Base-by-base conservation (phyloP, 1,140 invertebrate species). In the Drosophila sp. region DNA sequence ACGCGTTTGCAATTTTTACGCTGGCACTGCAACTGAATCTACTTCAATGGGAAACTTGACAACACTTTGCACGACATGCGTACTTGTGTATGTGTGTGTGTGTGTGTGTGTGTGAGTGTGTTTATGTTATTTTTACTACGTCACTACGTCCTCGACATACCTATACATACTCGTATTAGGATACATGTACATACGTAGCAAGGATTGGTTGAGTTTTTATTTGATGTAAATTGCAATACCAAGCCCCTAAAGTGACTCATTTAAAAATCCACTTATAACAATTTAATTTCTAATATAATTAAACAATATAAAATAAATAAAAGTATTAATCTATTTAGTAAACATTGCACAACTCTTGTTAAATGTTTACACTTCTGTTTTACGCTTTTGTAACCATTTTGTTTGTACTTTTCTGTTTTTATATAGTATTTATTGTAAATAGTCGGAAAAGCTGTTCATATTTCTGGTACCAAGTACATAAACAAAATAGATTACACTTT, bases 1-100 rank as follows among this genome's bases (percentile, higher is more conserved):
- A 69, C 40, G 45, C 40, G 45, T 61, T 71, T 89, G 76, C 76
- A 83, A 69, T 80, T 89, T 86, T 80, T 79, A 77, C 73, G 83
- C 79, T 89, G 79, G 80, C 83, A 66, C 63, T 89, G 84, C 83
- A 89, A 45, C 51, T 36, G 48, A 64, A 64, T 59, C 59, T 58
- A 41, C 58, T 79, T 83, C 83, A 87, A 87, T 87, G 79, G 62
- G 27, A 29, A 72, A 71, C 81, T 80, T 70, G 62, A 70, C 45
- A 76, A 14, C 48, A 45, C 50, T 54, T 18, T 43, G 27, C 27
- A 38, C 36, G 36, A n/a, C n/a, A 38, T 38, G 14, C 25, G 11
- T 59, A 46, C 11, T 6, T 32, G 8, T 48, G 25, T 36, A 32
- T n/a, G 43, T 46, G 14, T 43, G 53, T 27, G 62, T 40, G 50